Conservation (phyloP, 2,888 invertebrate species). For the Lasioglossum figueresi region DNA sequence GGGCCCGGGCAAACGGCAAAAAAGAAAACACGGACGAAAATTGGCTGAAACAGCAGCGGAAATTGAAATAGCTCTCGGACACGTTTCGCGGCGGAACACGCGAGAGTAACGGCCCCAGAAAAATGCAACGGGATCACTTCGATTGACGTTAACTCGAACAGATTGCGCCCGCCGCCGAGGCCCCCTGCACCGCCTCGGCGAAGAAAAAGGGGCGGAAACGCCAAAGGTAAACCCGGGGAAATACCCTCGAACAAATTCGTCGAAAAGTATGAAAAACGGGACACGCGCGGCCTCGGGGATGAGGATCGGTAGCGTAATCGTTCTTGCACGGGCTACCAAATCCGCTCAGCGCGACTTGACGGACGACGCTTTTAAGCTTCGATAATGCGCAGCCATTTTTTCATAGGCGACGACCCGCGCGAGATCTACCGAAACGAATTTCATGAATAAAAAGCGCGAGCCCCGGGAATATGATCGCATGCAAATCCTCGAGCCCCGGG, state of each 20-base stretch:
- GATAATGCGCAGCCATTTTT: constrained; percentile 64
- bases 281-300: neutral
- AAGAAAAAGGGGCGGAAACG: neutral
- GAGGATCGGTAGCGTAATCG: constrained; percentile 39
- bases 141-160: neutral
- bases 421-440: constrained; percentile 48
- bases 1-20: neutral
- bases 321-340: constrained; percentile 55
- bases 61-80: neutral
- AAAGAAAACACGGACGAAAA: neutral
- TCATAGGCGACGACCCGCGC: constrained; percentile 30
- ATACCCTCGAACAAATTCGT: constrained; percentile 37
- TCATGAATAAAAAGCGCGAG: constrained; percentile 50
- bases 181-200: neutral
- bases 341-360: constrained; percentile 61
- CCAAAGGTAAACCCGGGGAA: constrained; percentile 13
- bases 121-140: neutral
- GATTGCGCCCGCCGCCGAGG: neutral
- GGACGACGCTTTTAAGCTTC: constrained; percentile 63
- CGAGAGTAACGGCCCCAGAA: neutral
- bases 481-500: neutral
- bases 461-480: neutral
- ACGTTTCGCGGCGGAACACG: neutral
- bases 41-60: neutral
- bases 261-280: constrained; percentile 50